Evolutionary conservation across 92 coral and sea anemone genomes (phyloP).

Genomic region (Bergia sp.): DNA sequence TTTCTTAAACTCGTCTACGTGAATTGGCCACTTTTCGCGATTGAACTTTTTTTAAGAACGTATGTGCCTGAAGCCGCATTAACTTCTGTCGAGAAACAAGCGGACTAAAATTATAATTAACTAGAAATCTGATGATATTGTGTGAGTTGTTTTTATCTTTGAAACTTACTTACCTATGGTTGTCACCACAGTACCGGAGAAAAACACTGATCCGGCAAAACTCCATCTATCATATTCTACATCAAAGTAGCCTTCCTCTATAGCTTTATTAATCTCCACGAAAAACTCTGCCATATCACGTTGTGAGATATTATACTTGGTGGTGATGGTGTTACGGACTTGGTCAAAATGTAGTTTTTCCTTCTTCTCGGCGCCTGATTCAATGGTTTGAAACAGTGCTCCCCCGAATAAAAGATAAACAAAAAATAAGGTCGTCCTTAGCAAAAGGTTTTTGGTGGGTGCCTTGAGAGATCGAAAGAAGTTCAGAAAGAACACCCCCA

Average conservation of each 20-base stretch:
- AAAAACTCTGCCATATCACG: slow-evolving; percentile 81
- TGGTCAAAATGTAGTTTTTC: slow-evolving; percentile 84
- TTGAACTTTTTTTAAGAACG: not conserved
- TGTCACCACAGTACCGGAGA: slow-evolving; percentile 97
- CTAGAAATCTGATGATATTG: not conserved
- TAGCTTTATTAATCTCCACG: slow-evolving; percentile 90
- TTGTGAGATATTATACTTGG: slow-evolving; percentile 93
- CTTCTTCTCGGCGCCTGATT: slow-evolving; percentile 93
- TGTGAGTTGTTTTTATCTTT: not conserved
- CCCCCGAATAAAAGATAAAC: slow-evolving; percentile 94
- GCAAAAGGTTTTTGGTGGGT: slow-evolving; percentile 89
- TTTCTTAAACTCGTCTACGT: not conserved
- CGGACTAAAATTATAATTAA: not conserved
- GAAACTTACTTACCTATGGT: slow-evolving; percentile 84
- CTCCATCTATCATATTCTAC: slow-evolving; percentile 96
- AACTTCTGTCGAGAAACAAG: not conserved
- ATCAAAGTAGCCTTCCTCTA: slow-evolving; percentile 96
- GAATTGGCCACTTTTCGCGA: not conserved
- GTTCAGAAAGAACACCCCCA: slow-evolving; percentile 98
- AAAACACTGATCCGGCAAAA: slow-evolving; percentile 93
- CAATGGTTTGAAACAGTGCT: slow-evolving; percentile 95
- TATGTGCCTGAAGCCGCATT: not conserved
- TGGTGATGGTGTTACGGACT: slow-evolving; percentile 76
- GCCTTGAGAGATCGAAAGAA: slow-evolving; percentile 96
- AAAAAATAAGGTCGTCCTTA: slow-evolving; percentile 83